A percentile compares a stretch with the other conserved stretches of the same genome.
Conservation (phyloP, 1,140 invertebrate species). For the Glossosoma conforme region DNA sequence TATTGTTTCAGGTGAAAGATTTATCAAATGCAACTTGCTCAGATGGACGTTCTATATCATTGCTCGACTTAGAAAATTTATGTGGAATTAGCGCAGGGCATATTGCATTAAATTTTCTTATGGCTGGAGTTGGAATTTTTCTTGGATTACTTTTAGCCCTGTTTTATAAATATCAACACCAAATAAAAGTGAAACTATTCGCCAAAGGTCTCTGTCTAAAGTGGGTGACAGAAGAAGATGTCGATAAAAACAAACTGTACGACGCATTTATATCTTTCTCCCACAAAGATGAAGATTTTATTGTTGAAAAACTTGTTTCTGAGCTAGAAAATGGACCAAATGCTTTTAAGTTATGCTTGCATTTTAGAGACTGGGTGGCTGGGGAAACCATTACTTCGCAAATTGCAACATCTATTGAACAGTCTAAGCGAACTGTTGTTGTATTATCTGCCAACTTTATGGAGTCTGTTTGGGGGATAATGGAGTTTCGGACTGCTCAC, state of each 20-base stretch:
- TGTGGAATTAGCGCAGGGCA: constrained; percentile 44
- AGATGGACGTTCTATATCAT: constrained; percentile 34
- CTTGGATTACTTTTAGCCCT: constrained; percentile 49
- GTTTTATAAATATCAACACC: constrained; percentile 59
- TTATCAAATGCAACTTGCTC: constrained; percentile 44
- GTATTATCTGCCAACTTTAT: constrained; percentile 78
- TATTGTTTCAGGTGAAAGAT: constrained; percentile 38
- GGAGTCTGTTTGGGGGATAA: constrained; percentile 76
- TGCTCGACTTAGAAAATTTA: constrained; percentile 48
- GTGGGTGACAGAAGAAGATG: constrained; percentile 64
- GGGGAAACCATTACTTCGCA: constrained; percentile 75
- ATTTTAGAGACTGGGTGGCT: constrained; percentile 73
- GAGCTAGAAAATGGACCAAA: constrained; percentile 58
- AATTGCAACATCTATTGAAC: constrained; percentile 71
- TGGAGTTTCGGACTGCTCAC: constrained; percentile 81
- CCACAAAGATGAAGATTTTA: constrained; percentile 72
- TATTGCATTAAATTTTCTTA: constrained; percentile 41
- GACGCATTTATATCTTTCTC: constrained; percentile 88
- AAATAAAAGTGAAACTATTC: constrained; percentile 69
- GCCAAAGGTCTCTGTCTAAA: constrained; percentile 59
- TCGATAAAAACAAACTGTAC: constrained; percentile 72
- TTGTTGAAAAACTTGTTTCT: constrained; percentile 61
- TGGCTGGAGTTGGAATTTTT: constrained; percentile 48
- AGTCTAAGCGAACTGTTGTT: constrained; percentile 76
- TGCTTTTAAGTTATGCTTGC: constrained; percentile 65